These are phyloP conservation scores for Troilus luridus DNA, from an alignment of 2,888 invertebrate genomes.

Conservation along the genomic window DNA sequence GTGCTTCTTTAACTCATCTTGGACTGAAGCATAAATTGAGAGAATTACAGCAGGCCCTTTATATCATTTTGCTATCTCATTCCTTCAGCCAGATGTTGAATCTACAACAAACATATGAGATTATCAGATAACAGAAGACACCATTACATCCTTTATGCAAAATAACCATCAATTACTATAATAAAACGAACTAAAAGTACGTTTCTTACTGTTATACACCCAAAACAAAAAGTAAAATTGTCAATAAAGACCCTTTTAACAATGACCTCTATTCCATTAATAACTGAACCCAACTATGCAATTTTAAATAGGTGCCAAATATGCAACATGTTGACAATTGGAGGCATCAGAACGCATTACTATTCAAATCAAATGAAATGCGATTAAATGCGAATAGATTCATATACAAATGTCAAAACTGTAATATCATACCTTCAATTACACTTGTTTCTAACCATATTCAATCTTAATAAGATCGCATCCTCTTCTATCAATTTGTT, in stretches of 20 bases:
- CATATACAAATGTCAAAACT: slow-evolving; percentile 29
- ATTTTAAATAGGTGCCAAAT: slow-evolving; percentile 53
- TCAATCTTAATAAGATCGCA: neutral
- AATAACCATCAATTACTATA: neutral
- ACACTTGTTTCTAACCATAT: slow-evolving; percentile 41
- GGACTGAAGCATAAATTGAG: slow-evolving; percentile 16
- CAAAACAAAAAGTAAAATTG: slow-evolving; percentile 40
- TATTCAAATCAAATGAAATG: neutral
- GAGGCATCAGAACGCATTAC: neutral
- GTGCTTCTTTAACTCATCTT: slow-evolving; percentile 52
- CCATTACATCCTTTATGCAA: neutral
- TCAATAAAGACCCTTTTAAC: slow-evolving; percentile 45
- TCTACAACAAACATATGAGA: slow-evolving; percentile 56
- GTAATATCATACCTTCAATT: slow-evolving; percentile 43
- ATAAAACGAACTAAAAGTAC: neutral
- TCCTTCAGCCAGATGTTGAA: slow-evolving; percentile 47
- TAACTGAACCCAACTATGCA: slow-evolving; percentile 54
- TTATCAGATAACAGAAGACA: neutral
- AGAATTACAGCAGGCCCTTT: slow-evolving; percentile 15
- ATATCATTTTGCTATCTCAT: slow-evolving; percentile 52
- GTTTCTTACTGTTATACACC: neutral
- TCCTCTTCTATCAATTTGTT: neutral
- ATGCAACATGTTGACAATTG: slow-evolving; percentile 29
- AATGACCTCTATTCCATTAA: slow-evolving; percentile 61
- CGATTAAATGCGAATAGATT: neutral